Base-by-base conservation (phyloP, 2,888 invertebrate species). In the Zootermopsis nevadensis region DNA sequence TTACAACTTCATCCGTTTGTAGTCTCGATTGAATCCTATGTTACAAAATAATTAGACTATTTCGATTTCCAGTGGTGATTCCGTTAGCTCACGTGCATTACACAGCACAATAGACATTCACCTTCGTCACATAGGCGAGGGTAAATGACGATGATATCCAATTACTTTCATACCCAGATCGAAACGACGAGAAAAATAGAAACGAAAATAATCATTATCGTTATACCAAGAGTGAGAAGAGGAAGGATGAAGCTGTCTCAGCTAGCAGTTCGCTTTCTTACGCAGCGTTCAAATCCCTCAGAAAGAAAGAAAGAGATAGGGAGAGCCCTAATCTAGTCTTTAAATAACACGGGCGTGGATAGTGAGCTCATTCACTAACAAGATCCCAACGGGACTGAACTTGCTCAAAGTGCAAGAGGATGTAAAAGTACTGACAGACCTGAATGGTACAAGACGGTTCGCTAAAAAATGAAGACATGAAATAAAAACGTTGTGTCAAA, bases 321-420 rank as follows among this genome's bases (percentile, higher is more conserved):
- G 48, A 55, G 53, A 77, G 24, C 22, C 53, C 77, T 53, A 31
- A 77, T n/a, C 77, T 55, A 77, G 67, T 82, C 80, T 80, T 42
- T 80, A 80, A 69, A 80, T 80, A 80, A 80, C 30, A 48, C 33
- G 80, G 80, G 80, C 76, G 66, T 66, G 76, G 77, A 82, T 53
- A 48, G 76, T 30, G 27, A 38, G 42, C 27, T 53, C 38, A 80
- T 80, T 69, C 80, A 48, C 66, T 80, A 80, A 80, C 80, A 66
- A 80, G 80, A 30, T 80, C 10, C 80, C 55, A 53, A 77, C 48
- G 42, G 76, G 48, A 48, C 48, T 48, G 48, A 12, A 19, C 15
- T n/a, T 19, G 48, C 1, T 48, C 38, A 12, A 15, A 42, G 48
- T 19, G 19, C 48, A 48, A n/a, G 48, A 48, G 15, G 48, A 48